A percentile compares a stretch with the other conserved stretches of the same genome.
Conservation (phyloP, 2,888 invertebrate genomes). For the Neoascia interrupta region DNA sequence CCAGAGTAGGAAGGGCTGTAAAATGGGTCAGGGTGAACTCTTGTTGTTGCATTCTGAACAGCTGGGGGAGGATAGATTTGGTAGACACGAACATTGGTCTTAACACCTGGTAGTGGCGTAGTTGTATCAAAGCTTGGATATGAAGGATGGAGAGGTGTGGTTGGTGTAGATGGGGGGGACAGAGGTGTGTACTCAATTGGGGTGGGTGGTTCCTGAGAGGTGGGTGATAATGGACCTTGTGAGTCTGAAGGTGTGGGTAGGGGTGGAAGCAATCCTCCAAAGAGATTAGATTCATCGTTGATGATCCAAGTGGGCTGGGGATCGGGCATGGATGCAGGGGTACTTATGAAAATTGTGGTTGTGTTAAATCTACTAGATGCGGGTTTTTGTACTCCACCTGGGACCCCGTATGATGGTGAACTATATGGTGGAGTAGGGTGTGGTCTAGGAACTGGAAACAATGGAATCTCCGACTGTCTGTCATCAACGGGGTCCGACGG, state of each 20-base stretch:
- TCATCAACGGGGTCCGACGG: not conserved
- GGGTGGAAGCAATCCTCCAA: conserved; percentile 12
- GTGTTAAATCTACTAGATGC: conserved; percentile 1
- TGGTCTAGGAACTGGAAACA: conserved; percentile 25
- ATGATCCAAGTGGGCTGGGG: conserved; percentile 13
- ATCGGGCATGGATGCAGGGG: conserved; percentile 18
- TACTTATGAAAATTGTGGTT: not conserved
- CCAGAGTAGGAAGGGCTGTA: conserved; percentile 77
- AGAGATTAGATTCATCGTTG: conserved; percentile 46
- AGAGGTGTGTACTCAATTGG: conserved; percentile 7
- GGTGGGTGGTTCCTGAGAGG: not conserved
- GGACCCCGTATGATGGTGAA: too few species aligned
- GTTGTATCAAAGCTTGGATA: conserved; percentile 1
- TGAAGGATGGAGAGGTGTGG: conserved; percentile 20
- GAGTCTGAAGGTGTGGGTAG: too few species aligned
- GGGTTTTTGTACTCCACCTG: not conserved
- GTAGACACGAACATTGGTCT: conserved; percentile 69
- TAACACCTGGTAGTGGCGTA: conserved; percentile 13
- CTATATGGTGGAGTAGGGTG: too few species aligned
- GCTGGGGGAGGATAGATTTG: conserved; percentile 73
- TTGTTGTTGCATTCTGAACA: conserved; percentile 70
- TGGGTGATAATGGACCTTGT: too few species aligned
- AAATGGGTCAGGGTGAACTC: conserved; percentile 72
- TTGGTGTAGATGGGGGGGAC: conserved; percentile 37
- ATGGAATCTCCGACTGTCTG: not conserved